phyloP scores from a whole-genome alignment of 2,113 vertebrate genomes.

The Rhegmatorhina hoffmannsi region DNA sequence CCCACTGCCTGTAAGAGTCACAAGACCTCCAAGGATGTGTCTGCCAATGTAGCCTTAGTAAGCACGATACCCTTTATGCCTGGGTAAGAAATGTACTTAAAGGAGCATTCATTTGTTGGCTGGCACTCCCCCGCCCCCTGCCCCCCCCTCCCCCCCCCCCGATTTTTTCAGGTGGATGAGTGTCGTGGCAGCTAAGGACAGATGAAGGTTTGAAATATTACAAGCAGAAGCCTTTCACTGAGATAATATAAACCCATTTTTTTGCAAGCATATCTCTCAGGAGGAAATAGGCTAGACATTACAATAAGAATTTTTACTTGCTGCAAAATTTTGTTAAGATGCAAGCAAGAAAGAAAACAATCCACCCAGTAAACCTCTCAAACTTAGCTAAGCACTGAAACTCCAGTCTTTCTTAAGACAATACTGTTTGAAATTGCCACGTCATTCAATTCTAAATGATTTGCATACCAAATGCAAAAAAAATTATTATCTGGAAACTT shows the following conservation, averaged over 20 bases:
- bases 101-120: not conserved
- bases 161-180: not conserved
- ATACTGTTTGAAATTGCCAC: not conserved
- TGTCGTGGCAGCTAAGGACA: conserved; percentile 35
- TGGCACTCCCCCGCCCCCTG: not conserved
- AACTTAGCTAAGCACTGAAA: not conserved
- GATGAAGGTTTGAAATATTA: conserved; percentile 36
- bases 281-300: not conserved
- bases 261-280: not conserved
- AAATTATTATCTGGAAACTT: conserved; percentile 27
- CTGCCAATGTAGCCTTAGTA: not conserved
- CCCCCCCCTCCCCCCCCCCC: too few relatives aligned
- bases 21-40: not conserved
- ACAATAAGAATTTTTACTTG: not conserved
- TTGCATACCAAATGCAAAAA: conserved; percentile 32
- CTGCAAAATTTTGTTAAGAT: conserved; percentile 15
- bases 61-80: not conserved
- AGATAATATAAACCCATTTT: conserved; percentile 28
- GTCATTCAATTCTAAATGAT: conserved; percentile 43
- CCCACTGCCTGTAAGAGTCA: not conserved
- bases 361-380: not conserved
- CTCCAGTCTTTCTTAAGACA: conserved; percentile 1
- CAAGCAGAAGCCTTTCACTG: not conserved
- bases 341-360: not conserved
- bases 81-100: not conserved